Percentiles rank a stretch among this genome's conserved stretches.
phyloP scores from a whole-genome alignment of 64 coral and sea anemone species.

The Pachyseris speciosa region DNA sequence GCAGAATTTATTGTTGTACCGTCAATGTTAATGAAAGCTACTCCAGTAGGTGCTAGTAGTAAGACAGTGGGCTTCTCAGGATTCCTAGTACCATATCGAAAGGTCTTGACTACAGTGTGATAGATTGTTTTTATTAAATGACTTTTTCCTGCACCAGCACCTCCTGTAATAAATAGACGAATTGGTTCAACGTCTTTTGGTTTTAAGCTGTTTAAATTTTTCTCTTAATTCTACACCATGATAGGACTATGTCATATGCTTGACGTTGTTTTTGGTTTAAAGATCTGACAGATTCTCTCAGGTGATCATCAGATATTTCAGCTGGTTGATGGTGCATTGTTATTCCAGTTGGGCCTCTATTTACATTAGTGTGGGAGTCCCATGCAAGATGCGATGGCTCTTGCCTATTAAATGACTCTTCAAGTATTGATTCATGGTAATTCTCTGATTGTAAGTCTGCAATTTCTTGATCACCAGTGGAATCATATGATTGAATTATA shows the following conservation, averaged over 20 bases:
- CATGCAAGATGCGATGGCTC: slow-evolving; percentile 17
- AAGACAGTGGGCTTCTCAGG: slow-evolving; percentile 61
- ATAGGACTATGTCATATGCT: slow-evolving; percentile 43
- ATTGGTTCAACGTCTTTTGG: slow-evolving; percentile 21
- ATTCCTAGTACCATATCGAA: slow-evolving; percentile 44
- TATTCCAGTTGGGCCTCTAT: background rate
- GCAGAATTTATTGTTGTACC: background rate
- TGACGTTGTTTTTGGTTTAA: slow-evolving; percentile 29
- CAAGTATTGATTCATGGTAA: background rate
- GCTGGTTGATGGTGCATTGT: slow-evolving; percentile 14
- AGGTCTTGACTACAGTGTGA: slow-evolving; percentile 42
- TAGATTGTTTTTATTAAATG: slow-evolving; percentile 56
- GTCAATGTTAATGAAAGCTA: slow-evolving; percentile 11
- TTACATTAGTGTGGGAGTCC: background rate
- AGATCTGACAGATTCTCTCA: slow-evolving; percentile 32
- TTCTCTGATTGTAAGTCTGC: too few species aligned
- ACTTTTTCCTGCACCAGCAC: slow-evolving; percentile 19
- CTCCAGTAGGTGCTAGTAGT: slow-evolving; percentile 60
- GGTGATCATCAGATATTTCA: slow-evolving; percentile 47
- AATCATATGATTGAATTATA: too few species aligned
- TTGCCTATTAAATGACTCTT: slow-evolving; percentile 37
- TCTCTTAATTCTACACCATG: slow-evolving; percentile 44
- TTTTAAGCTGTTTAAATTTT: slow-evolving; percentile 16
- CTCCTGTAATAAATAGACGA: slow-evolving; percentile 23
- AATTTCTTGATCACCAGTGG: too few species aligned